Evolutionary conservation across 2,797 vertebrate species (phyloP), one percentile per base, ranked within the genome.

Genomic region (Eupleurogrammus muticus): DNA sequence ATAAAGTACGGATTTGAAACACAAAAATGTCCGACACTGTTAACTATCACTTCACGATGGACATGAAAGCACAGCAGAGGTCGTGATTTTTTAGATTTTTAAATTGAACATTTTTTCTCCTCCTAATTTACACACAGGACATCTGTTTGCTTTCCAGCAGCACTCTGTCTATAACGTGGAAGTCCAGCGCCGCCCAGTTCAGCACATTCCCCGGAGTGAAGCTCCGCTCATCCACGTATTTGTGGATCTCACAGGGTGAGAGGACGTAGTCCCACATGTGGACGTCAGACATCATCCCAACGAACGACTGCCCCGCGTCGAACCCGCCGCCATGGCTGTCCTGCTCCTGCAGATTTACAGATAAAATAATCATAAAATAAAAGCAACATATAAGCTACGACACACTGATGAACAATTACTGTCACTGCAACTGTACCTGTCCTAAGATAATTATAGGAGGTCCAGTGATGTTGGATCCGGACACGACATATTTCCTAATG

Each of bases 231-330:
- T 86, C 54, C 28, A 51, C 12, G 10, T 85, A 90, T 12, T 23
- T 74, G 0, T 66, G 50, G 20, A 93, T 85, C 57, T 92, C 77
- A 47, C 82, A 88, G 0, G 85, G 40, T 0, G 89, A 88, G 8
- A 93, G 75, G 47, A 11, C 32, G n/a, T n/a, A 0, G 2, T 89
- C 72, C 91, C 93, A 92, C 83, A 92, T 72, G 71, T 90, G 76
- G 19, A 92, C 66, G 0, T 92, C 88, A 0, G 82, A 36, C 62
- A 93, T 74, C 79, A 90, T 91, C 0, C 92, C 92, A 1, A 87
- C 59, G 1, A 91, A 92, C 28, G 77, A 89, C 68, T 92, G 86
- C 0, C 79, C 81, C 0, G 12, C 0, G 1, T 91, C 82, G 6
- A 94, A 94, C 0, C 78, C 66, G 0, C 87, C 90, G 0, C 85